A percentile compares a stretch with the other conserved stretches of the same genome.
Conservation (phyloP, 2,888 invertebrate genomes). For the Neoaliturus tenellus region DNA sequence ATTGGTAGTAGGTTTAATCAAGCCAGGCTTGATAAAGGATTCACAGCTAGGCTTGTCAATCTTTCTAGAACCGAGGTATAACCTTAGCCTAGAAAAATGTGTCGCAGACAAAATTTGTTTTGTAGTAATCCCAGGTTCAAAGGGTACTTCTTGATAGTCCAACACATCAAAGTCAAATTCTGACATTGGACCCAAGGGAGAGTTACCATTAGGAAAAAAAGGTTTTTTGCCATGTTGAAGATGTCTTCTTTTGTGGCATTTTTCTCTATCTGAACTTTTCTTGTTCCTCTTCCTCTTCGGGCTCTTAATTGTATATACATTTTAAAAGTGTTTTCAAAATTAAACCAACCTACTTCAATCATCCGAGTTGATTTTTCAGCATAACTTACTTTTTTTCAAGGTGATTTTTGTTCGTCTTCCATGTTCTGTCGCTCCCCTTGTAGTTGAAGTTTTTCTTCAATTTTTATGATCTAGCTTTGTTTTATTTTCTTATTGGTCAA, state of each 20-base stretch:
- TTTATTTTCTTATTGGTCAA: neutral
- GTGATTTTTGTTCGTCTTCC: neutral
- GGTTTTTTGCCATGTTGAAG: neutral
- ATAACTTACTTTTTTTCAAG: neutral
- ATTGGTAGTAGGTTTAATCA: no score
- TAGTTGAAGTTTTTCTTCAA: neutral
- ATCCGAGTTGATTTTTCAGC: neutral
- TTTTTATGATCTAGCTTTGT: neutral
- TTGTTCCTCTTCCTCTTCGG: neutral
- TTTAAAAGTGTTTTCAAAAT: slow-evolving; percentile 1
- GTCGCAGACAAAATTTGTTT: neutral
- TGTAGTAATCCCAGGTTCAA: neutral
- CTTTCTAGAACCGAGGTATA: neutral
- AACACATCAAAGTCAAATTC: neutral
- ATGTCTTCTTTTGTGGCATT: neutral
- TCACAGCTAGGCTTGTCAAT: neutral
- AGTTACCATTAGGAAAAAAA: neutral
- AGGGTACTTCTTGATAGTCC: neutral
- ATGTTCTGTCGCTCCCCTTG: neutral
- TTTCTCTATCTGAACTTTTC: neutral
- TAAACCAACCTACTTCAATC: neutral
- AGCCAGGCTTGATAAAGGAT: no score
- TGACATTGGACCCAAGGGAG: neutral
- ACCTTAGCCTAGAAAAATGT: slow-evolving; percentile 5
- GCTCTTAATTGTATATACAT: neutral